phyloP scores from a whole-genome alignment of 2,113 vertebrate genomes.

The Zapus hudsonius region DNA sequence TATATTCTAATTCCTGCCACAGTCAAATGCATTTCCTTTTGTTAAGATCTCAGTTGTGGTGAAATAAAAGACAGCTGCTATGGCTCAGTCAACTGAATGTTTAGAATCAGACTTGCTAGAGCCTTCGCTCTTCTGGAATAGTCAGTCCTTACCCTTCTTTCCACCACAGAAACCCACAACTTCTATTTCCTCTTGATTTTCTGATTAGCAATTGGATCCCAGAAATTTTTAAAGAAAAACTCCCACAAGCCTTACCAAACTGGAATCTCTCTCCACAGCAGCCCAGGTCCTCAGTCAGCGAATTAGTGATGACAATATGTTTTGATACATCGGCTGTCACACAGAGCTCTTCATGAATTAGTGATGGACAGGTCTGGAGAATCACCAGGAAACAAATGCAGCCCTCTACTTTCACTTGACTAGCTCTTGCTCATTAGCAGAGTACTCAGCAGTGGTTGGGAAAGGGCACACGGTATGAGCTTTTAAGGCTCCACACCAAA shows the following conservation, averaged over 20 bases:
- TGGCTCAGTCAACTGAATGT: background rate
- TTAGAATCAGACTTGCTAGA: background rate
- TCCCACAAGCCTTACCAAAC: background rate
- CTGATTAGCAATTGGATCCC: background rate
- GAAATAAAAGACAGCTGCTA: slow-evolving; percentile 42
- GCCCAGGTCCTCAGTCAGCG: background rate
- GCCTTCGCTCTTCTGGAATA: slow-evolving; percentile 27
- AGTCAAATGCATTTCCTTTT: slow-evolving; percentile 54
- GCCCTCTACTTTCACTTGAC: no score
- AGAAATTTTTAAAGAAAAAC: background rate
- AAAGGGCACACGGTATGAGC: no score
- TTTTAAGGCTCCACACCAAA: background rate
- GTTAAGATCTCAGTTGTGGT: slow-evolving; percentile 9
- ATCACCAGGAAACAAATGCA: no score
- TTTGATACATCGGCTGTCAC: no score
- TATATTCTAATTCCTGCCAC: slow-evolving; percentile 35
- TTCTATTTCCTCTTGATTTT: background rate
- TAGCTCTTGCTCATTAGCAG: background rate
- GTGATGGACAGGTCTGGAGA: no score
- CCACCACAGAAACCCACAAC: background rate
- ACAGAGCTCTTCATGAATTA: background rate
- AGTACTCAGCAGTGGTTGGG: background rate
- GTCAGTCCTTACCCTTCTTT: background rate
- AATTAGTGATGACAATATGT: background rate
- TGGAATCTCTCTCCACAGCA: background rate